Percentiles rank a stretch among this genome's conserved stretches.
These are phyloP conservation scores for Busseola fusca DNA, from an alignment of 2,888 invertebrate genomes.

Conservation along the genomic window DNA sequence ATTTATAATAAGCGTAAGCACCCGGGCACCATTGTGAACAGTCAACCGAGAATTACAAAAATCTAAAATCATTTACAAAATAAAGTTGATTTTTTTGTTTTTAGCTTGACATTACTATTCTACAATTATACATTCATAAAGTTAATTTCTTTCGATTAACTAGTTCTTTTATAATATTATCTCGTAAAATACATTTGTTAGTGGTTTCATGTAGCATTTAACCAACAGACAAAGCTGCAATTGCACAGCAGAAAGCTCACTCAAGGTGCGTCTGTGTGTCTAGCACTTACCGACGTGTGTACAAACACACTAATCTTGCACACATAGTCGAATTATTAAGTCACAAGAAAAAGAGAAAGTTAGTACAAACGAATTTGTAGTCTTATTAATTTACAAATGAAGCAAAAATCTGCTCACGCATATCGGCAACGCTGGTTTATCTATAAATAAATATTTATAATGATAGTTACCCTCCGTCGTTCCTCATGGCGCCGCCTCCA, in stretches of 20 bases:
- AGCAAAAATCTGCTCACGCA: neutral
- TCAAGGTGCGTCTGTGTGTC: too few relatives aligned
- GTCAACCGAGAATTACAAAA: too few relatives aligned
- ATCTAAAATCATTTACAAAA: too few relatives aligned
- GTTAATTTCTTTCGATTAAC: neutral
- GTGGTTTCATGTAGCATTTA: neutral
- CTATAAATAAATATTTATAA: neutral
- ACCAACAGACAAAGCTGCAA: neutral
- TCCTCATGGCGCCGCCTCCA: conserved; percentile 82
- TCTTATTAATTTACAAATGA: neutral
- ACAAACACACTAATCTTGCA: neutral
- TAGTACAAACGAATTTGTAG: neutral
- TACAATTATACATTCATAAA: neutral
- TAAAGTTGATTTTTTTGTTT: neutral
- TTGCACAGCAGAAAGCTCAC: neutral
- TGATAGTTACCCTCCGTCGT: conserved; percentile 80
- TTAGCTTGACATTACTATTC: neutral
- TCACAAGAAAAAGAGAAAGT: neutral
- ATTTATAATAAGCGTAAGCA: too few relatives aligned
- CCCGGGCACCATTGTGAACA: too few relatives aligned
- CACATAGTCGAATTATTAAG: neutral
- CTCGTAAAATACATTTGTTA: neutral
- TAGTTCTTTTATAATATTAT: neutral
- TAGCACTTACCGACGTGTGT: too few relatives aligned
- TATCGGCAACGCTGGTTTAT: neutral